Base-by-base conservation (phyloP, 53 echinoderm and acorn worm genomes). In the Stichopus horrens region DNA sequence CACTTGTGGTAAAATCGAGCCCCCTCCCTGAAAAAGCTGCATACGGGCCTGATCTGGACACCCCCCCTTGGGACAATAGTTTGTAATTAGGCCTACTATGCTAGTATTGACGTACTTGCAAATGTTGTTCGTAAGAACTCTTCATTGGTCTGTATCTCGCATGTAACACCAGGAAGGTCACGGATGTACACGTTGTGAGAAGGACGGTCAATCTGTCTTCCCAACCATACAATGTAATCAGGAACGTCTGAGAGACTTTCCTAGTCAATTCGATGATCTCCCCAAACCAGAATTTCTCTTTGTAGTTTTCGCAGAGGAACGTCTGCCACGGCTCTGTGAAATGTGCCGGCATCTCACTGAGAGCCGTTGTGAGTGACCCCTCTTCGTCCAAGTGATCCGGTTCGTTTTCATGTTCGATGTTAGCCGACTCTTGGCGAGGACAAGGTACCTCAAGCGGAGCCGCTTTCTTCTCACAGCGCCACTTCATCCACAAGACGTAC, bases 401-500 rank as follows among this genome's bases (percentile, higher is more conserved):
- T 7, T 7, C 7, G n/a, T 13, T 7, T 16, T 16, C 18, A 71
- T 71, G 5, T 13, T 71, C 71, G 6, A 16, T 7, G 19, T 16
- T n/a, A 16, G 0, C 71, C 18, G 18, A 2, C 7, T 20, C n/a
- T 16, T 71, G 7, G 19, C 7, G 7, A 0, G 7, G 71, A 71
- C 18, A 18, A 13, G n/a, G 7, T 71, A n/a, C 71, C 18, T 7
- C 18, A 16, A n/a, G 10, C 4, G 9, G 10, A 60, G 63, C 63
- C 9, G 10, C 0, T 19, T n/a, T 20, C 18, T 18, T 71, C 71
- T 18, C 6, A 18, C 13, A 19, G n/a, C 19, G 71, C 71, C 71
- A 71, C n/a, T 18, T 71, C 18, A n/a, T 83, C 89, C 90, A 90
- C 53, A 94, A 57, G n/a, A 90, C 18, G n/a, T 92, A 53, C 7